These are phyloP conservation scores for Otolemur garnettii DNA, from an alignment of 2,113 vertebrate genomes.

Conservation along the genomic window DNA sequence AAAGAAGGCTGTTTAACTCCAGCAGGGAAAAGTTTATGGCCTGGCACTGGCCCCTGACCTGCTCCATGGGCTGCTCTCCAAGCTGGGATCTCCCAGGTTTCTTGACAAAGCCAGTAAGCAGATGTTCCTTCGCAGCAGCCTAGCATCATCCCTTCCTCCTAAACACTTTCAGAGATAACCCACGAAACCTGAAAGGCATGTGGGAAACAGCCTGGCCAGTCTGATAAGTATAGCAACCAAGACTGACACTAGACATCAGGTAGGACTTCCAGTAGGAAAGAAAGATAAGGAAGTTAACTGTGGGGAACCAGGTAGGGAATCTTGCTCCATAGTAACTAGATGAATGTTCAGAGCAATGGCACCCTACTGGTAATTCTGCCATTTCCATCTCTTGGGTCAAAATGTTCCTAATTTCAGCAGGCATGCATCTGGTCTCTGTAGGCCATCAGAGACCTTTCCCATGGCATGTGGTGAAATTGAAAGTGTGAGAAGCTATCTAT, in stretches of 20 bases:
- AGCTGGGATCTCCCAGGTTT: neutral
- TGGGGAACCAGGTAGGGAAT: neutral
- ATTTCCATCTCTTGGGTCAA: neutral
- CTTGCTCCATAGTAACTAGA: neutral
- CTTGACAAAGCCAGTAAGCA: neutral
- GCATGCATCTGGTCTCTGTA: neutral
- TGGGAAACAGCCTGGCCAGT: neutral
- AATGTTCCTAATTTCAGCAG: neutral
- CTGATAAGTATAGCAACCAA: neutral
- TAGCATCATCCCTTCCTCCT: neutral
- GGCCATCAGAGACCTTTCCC: neutral
- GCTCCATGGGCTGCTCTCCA: neutral
- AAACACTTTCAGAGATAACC: neutral
- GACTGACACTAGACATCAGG: neutral
- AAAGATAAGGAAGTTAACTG: neutral
- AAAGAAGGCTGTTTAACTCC: neutral
- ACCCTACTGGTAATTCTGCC: neutral
- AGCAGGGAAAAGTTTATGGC: neutral
- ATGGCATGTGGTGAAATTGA: neutral
- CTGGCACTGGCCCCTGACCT: neutral
- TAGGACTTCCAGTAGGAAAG: conserved; percentile 10
- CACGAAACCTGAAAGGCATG: neutral
- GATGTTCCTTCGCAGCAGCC: neutral
- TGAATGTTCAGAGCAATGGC: neutral
- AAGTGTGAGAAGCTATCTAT: neutral